These are phyloP conservation scores for Orchesella cincta DNA, from an alignment of 1,140 invertebrate species.

Conservation along the genomic window DNA sequence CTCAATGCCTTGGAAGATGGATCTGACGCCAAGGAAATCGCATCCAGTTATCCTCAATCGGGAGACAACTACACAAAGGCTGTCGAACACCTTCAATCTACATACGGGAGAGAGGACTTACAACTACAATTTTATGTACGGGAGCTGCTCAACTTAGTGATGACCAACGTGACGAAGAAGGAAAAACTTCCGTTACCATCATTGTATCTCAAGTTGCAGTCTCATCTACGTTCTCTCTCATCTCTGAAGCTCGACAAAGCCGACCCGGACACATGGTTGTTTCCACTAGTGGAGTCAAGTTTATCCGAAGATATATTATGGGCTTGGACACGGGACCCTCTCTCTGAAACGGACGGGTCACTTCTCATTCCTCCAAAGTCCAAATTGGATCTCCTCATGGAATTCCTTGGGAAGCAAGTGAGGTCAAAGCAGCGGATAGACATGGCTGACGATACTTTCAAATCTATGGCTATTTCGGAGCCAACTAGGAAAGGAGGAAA, in stretches of 20 bases:
- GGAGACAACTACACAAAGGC: neutral
- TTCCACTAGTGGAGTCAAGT: slow-evolving; percentile 54
- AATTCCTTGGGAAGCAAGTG: neutral
- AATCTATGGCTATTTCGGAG: neutral
- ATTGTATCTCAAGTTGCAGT: slow-evolving; percentile 19
- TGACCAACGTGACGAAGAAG: neutral
- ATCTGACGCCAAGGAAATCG: neutral
- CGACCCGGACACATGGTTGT: slow-evolving; percentile 54
- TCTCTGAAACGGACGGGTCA: neutral
- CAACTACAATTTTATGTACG: neutral
- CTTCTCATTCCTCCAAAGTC: neutral
- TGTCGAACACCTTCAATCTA: neutral
- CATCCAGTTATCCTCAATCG: neutral
- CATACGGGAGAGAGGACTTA: neutral
- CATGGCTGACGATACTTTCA: neutral
- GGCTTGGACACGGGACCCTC: neutral
- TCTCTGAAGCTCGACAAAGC: slow-evolving; percentile 54
- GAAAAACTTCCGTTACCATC: neutral
- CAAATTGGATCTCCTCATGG: neutral
- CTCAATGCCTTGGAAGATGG: neutral
- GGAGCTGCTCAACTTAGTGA: too few relatives aligned
- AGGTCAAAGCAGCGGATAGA: neutral
- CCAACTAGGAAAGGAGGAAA: neutral
- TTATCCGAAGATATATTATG: slow-evolving; percentile 25
- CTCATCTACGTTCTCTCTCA: slow-evolving; percentile 53